Base-by-base conservation (phyloP, 1,140 invertebrate genomes). In the Doryteuthis pealeii region DNA sequence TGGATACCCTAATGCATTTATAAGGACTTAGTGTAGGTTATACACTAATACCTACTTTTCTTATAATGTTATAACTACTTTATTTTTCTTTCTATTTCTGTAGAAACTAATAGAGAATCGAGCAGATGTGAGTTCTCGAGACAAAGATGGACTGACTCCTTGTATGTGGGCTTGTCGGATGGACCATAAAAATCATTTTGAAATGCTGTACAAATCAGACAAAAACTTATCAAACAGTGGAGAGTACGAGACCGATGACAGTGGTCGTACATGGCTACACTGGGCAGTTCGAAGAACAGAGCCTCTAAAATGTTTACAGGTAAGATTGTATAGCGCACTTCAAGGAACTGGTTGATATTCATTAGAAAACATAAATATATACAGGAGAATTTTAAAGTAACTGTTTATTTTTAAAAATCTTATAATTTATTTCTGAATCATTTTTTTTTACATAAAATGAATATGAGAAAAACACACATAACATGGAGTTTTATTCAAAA, bases 111-210 rank as follows among this genome's bases (percentile, higher is more conserved):
- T 87, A 31, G 77, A 84, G n/a, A 74, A 83, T 72, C 65, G 80
- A 67, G 80, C 79, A 1, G 79, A 83, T 77, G 80, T 82, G 4
- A 84, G 81, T 70, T 73, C 82, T 6, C 70, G 82, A 49, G 87
- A 88, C 72, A 84, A 85, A 71, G 87, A 89, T 77, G 86, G 86
- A 10, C 76, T 88, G 74, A 83, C 88, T 22, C 85, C 88, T 1
- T 81, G 83, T 71, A 89, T 89, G 88, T 89, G 88, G 88, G 86
- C 88, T 1, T 88, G 87, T 80, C 82, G 86, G 18, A 78, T 88
- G 58, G 88, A 89, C 74, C 82, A 86, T 74, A 85, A 87, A 45
- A 77, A 86, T 72, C 87, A 88, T 76, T 88, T 88, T 77, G 84
- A 86, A 75, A 70, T 85, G 49, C 75, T 88, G 28, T 83, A 78